A percentile compares a stretch with the other conserved stretches of the same genome.
Evolutionary conservation across 2,888 invertebrate species (phyloP).

Genomic region (Alviniconcha strummeri): DNA sequence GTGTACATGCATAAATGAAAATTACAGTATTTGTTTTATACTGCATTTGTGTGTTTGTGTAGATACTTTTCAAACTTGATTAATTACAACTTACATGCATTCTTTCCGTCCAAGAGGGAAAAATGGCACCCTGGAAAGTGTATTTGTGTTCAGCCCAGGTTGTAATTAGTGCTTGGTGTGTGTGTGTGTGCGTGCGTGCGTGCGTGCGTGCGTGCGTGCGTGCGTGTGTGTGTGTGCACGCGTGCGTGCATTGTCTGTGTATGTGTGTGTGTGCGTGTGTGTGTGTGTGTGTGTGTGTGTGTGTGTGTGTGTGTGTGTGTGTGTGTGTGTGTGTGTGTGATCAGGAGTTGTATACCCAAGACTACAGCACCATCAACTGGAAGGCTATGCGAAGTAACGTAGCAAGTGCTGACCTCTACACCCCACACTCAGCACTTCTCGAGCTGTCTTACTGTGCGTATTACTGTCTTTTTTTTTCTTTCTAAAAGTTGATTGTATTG

Average conservation of each 20-base stretch:
- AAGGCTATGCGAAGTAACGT: conserved; percentile 59
- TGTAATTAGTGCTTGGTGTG: no score
- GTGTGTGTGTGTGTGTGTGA: not conserved
- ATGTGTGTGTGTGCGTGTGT: conserved; percentile 1
- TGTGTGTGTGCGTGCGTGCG: no score
- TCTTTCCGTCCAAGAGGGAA: no score
- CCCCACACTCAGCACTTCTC: conserved; percentile 61
- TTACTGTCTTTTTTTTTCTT: not conserved
- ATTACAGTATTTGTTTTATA: no score
- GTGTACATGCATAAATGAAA: no score
- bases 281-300: not conserved
- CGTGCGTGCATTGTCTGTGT: not conserved
- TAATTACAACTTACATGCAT: no score
- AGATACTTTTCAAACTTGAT: no score
- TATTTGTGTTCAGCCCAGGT: no score
- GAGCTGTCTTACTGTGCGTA: conserved; percentile 47
- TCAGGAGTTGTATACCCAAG: conserved; percentile 59
- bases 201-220: not conserved
- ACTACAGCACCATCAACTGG: conserved; percentile 59
- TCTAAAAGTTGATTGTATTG: no score
- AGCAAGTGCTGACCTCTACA: conserved; percentile 60
- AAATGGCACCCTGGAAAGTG: no score
- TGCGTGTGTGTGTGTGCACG: not conserved
- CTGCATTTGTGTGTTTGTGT: no score
- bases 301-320: not conserved